These are phyloP conservation scores for Formicarius rufipectus DNA, from an alignment of 2,113 vertebrate genomes.

Conservation along the genomic window DNA sequence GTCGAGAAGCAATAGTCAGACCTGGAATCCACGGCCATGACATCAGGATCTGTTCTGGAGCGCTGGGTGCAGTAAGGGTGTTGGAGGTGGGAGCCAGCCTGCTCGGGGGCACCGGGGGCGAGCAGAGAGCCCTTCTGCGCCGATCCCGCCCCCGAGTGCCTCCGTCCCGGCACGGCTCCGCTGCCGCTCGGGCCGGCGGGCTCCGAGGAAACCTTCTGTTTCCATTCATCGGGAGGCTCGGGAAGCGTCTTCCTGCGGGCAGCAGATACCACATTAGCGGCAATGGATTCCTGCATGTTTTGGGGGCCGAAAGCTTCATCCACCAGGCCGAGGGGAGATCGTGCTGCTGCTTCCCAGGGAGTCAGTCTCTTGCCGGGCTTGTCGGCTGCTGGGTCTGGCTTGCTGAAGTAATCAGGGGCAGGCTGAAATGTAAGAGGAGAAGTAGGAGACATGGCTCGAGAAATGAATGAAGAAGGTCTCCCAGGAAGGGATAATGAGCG, in stretches of 20 bases:
- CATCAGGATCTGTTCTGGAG: conserved; percentile 75
- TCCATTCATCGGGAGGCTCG: conserved; percentile 82
- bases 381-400: conserved; percentile 53
- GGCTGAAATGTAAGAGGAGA: conserved; percentile 62
- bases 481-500: conserved; percentile 82
- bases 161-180: not conserved
- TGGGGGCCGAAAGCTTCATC: conserved; percentile 88
- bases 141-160: conserved; percentile 37
- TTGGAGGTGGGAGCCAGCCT: conserved; percentile 74
- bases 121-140: conserved; percentile 62
- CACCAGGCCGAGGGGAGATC: conserved; percentile 87
- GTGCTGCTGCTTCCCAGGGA: conserved; percentile 92
- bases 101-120: conserved; percentile 24
- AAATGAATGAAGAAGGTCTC: conserved; percentile 48
- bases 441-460: conserved; percentile 66
- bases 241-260: conserved; percentile 86
- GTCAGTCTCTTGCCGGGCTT: conserved; percentile 77
- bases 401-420: conserved; percentile 54
- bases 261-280: conserved; percentile 82
- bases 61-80: conserved; percentile 73
- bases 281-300: conserved; percentile 83
- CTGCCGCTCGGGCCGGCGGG: conserved; percentile 38
- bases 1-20: conserved; percentile 73
- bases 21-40: conserved; percentile 65
- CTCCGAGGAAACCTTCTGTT: conserved; percentile 73